Evolutionary conservation across 2,888 invertebrate species (phyloP).

Genomic region (Cecidostiba fungosa): DNA sequence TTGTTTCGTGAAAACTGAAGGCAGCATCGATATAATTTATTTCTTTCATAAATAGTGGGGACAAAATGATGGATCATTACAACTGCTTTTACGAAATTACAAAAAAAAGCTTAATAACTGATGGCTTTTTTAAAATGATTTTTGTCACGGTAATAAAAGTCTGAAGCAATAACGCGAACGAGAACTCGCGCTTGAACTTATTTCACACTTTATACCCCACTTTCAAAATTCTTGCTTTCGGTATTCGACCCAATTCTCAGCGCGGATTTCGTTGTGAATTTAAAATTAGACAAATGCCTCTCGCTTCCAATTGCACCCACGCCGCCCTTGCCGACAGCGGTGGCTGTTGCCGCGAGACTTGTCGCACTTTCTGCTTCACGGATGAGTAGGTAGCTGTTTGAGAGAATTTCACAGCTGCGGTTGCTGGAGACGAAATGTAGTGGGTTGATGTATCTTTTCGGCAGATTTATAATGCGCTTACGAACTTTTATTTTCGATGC

Average conservation of each 20-base stretch:
- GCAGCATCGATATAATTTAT: neutral
- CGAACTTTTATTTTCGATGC: neutral
- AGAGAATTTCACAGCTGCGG: neutral
- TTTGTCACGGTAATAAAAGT: neutral
- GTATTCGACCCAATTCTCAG: conserved; percentile 72
- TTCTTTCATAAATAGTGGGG: neutral
- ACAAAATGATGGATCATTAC: neutral
- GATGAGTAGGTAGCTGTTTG: neutral
- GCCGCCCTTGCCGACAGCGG: conserved; percentile 42
- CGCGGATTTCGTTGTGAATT: conserved; percentile 63
- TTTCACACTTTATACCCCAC: conserved; percentile 52
- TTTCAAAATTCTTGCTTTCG: conserved; percentile 70
- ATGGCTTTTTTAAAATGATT: neutral
- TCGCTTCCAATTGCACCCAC: conserved; percentile 66
- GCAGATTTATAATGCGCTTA: no score
- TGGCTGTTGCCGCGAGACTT: neutral
- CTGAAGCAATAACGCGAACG: neutral
- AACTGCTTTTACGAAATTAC: neutral
- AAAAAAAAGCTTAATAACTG: neutral
- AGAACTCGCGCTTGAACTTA: conserved; percentile 59
- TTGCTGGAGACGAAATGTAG: neutral
- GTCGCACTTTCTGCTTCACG: conserved; percentile 11
- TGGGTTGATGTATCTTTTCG: neutral
- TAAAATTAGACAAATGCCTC: conserved; percentile 73
- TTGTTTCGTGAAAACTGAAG: neutral